Percentiles rank a stretch among this genome's conserved stretches.
These are phyloP conservation scores for Magallana gigas DNA, from an alignment of 1,140 invertebrate species.

Conservation along the genomic window DNA sequence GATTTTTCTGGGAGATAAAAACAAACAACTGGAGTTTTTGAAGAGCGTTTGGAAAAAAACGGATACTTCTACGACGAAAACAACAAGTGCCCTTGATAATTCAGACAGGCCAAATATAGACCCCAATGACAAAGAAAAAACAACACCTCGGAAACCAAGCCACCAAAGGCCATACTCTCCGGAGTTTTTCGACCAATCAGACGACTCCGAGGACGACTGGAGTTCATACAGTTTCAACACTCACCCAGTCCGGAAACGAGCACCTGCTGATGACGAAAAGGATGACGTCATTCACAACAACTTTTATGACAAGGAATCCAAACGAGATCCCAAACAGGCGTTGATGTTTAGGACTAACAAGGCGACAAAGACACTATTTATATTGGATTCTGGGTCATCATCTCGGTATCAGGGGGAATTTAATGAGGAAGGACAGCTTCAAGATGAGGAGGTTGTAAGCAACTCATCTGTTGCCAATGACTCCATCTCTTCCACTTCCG, in stretches of 20 bases:
- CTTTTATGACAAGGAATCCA: not conserved
- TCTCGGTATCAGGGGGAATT: too few species aligned
- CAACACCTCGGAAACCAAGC: not conserved
- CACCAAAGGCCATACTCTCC: not conserved
- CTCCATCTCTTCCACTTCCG: too few species aligned
- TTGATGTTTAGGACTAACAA: too few species aligned
- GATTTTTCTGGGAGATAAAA: not conserved
- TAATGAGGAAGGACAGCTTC: too few species aligned
- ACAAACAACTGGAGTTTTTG: constrained; percentile 14
- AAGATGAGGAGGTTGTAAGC: too few species aligned
- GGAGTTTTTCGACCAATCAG: not conserved
- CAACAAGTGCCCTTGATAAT: too few species aligned
- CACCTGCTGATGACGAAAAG: not conserved
- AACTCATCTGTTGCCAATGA: too few species aligned
- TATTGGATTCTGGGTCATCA: too few species aligned
- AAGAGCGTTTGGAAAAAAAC: not conserved
- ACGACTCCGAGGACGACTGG: not conserved
- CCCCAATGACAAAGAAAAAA: not conserved
- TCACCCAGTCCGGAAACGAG: not conserved
- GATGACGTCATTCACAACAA: not conserved
- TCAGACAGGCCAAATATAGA: too few species aligned
- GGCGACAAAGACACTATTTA: too few species aligned
- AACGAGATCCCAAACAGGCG: not conserved
- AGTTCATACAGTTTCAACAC: not conserved
- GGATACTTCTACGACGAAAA: not conserved